These are phyloP conservation scores for human (Homo sapiens) DNA, from an alignment of 2,113 vertebrate genomes.

Conservation along the genomic window GRCh38 chrX:72334501-72335000, in stretches of 20 bases:
- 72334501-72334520: background rate
- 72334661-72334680: background rate
- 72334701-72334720: background rate
- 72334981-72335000: background rate
- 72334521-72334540: background rate
- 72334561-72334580: conserved; percentile 12
- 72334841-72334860: background rate
- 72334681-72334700: conserved; percentile 37
- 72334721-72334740: background rate
- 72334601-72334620: conserved; percentile 29
- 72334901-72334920: background rate
- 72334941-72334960: conserved; percentile 3
- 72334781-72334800: background rate
- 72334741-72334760: conserved; percentile 6
- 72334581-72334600: conserved; percentile 5
- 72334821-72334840: background rate
- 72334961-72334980: conserved; percentile 26
- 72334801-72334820: conserved; percentile 24
- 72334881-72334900: background rate
- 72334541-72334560: background rate
- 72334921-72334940: conserved; percentile 20
- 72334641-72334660: conserved; percentile 20
- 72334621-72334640: background rate
- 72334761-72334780: background rate
- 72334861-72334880: background rate